Percentiles rank a stretch among this genome's conserved stretches.
Conservation (phyloP, 2,888 invertebrate genomes). For the Brachypalpus laphriformis region DNA sequence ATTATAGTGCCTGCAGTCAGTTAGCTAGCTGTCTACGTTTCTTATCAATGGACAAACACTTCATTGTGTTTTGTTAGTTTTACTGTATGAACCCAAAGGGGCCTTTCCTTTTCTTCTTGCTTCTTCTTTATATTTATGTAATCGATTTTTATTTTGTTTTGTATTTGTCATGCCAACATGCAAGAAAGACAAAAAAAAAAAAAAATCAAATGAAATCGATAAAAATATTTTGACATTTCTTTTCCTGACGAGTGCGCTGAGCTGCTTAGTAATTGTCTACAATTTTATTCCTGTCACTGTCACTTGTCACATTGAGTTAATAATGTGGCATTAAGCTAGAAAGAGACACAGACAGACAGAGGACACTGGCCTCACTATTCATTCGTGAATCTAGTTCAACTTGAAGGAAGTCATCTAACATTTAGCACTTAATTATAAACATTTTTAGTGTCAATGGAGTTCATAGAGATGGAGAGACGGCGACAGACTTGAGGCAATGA, state of each 20-base stretch:
- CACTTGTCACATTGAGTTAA: conserved; percentile 2
- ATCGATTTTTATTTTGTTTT: neutral
- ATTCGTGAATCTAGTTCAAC: conserved; percentile 15
- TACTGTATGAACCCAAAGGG: neutral
- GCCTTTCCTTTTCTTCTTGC: conserved; percentile 16
- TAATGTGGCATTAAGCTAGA: neutral
- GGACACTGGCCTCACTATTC: conserved; percentile 2
- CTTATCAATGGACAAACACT: conserved; percentile 28
- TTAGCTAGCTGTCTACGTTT: neutral
- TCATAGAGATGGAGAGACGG: neutral
- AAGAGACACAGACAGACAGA: neutral
- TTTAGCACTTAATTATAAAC: conserved; percentile 11
- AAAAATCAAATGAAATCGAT: conserved; percentile 3
- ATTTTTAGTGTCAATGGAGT: conserved; percentile 7
- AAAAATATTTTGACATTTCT: conserved; percentile 26
- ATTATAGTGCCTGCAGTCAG: conserved; percentile 18
- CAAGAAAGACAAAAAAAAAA: neutral
- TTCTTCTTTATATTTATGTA: neutral
- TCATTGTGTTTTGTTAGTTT: neutral
- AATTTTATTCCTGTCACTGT: neutral
- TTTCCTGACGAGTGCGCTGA: neutral
- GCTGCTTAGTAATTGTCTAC: neutral
- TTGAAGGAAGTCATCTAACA: conserved; percentile 16
- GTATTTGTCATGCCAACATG: neutral
- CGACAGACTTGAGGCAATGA: neutral